A percentile compares a stretch with the other conserved stretches of the same genome.
phyloP scores from a whole-genome alignment of 2,888 invertebrate genomes.

The Cataglyphis cursor region DNA sequence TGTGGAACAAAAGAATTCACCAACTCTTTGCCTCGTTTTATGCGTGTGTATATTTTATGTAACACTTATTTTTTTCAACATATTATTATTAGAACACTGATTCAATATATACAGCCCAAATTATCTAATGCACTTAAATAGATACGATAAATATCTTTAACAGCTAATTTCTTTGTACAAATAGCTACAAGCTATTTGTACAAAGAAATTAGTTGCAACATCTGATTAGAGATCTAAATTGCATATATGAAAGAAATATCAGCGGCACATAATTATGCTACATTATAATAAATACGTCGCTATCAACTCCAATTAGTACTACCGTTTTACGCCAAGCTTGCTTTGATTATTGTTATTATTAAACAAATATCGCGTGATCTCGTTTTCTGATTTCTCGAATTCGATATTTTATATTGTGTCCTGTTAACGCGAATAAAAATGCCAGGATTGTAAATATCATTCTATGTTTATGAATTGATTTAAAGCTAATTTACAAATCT shows the following conservation, averaged over 20 bases:
- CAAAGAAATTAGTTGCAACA: no score
- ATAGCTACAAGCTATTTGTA: no score
- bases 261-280: background rate
- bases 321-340: background rate
- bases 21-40: background rate
- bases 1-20: background rate
- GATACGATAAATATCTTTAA: background rate
- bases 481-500: slow-evolving; percentile 4
- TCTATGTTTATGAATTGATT: background rate
- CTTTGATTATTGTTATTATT: background rate
- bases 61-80: background rate
- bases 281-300: background rate
- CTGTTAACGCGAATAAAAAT: background rate
- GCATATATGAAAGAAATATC: background rate
- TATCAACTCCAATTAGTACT: slow-evolving; percentile 1
- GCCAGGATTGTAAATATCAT: background rate
- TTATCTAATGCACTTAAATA: background rate
- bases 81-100: background rate
- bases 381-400: background rate
- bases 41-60: background rate
- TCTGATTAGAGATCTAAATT: slow-evolving; percentile 26
- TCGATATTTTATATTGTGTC: background rate
- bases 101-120: background rate
- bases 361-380: slow-evolving; percentile 1
- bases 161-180: background rate